Percentiles rank a stretch among this genome's conserved stretches.
Evolutionary conservation across 2,888 invertebrate genomes (phyloP).

Genomic region (Rhopalosiphum nymphaeae): DNA sequence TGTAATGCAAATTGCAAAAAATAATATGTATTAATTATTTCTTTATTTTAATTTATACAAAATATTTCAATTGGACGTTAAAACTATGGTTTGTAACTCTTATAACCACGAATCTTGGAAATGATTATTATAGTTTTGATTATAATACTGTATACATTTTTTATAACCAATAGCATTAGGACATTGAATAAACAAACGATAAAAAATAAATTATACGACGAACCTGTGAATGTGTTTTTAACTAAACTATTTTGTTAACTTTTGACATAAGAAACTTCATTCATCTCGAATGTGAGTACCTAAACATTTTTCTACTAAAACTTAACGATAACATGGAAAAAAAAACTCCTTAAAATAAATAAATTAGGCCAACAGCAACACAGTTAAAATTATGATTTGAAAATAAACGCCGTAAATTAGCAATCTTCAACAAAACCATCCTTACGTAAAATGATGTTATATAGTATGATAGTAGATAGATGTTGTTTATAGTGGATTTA

Average conservation of each 20-base stretch:
- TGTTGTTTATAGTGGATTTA: no score
- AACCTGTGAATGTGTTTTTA: no score
- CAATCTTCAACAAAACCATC: no score
- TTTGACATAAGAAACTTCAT: neutral
- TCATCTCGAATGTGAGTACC: neutral
- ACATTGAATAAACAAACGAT: no score
- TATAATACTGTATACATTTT: no score
- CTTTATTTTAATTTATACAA: neutral
- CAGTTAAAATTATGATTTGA: neutral
- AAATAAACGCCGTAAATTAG: no score
- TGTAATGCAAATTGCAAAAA: neutral
- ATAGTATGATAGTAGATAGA: no score
- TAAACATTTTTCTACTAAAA: neutral
- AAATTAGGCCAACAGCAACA: neutral
- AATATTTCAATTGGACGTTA: neutral
- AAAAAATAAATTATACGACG: no score
- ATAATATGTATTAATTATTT: neutral
- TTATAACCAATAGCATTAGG: no score
- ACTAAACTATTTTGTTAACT: neutral
- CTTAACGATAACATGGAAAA: no score
- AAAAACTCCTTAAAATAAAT: neutral
- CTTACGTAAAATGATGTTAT: no score
- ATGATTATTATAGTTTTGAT: neutral
- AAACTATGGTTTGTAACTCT: neutral
- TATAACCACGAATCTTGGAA: neutral